Evolutionary conservation across 2,888 invertebrate genomes (phyloP), one percentile per base, ranked within the genome.

Genomic region (Limenitis camilla): DNA sequence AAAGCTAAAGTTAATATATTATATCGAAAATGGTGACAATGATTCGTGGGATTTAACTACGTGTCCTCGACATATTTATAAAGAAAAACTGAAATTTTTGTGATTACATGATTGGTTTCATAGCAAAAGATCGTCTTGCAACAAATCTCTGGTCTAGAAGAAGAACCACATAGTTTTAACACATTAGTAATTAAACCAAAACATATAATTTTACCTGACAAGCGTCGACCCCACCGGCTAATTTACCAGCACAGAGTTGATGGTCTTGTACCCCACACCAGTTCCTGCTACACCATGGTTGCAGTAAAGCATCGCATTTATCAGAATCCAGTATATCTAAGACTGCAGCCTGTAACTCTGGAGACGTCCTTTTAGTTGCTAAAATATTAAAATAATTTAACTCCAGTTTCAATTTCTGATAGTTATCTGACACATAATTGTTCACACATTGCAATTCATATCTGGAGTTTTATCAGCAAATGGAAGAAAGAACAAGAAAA

Each of bases 281-380:
- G 6, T 55, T 49, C 30, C 68, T 57, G 40, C 61, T 65, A 39
- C 63, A 64, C 2, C 43, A 55, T 0, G 33, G 42, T 6, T 42
- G 47, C 10, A 69, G 51, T 6, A 68, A 58, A 0, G 38, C 29
- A 32, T 62, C 43, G 41, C 71, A 69, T 2, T 53, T 45, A 5
- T 50, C n/a, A 0, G 61, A 53, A 29, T 65, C 59, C 5, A 70
- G 55, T 7, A 70, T 44, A 39, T 66, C 62, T 0, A 71, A 64
- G 5, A 58, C 62, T 0, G 64, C 68, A 7, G 61, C 65, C 54
- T 67, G 66, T 0, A 71, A 53, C n/a, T 46, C 38, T 9, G 55
- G 58, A 27, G 60, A 55, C 11, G 19, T 52, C 5, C 5, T 45
- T 42, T 6, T 56, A 4, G 52, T 40, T 27, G 38, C 60, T 60